Conservation (phyloP, 2,888 invertebrate genomes). For the Tholera decimalis region DNA sequence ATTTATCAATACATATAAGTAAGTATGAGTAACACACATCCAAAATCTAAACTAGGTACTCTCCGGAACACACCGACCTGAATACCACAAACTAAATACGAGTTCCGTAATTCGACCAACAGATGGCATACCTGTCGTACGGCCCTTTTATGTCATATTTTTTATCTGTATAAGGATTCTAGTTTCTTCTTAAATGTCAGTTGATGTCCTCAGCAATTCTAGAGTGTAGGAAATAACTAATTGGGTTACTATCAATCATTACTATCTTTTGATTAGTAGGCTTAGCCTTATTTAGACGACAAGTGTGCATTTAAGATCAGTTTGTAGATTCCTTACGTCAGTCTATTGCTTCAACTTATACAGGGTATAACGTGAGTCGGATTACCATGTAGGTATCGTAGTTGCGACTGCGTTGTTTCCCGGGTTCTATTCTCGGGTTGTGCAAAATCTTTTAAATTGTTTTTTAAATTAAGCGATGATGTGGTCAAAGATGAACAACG, state of each 20-base stretch:
- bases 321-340: not conserved
- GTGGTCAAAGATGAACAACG: too few species aligned
- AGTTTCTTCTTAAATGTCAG: slow-evolving; percentile 45
- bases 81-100: slow-evolving; percentile 16
- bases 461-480: too few species aligned
- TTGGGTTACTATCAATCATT: slow-evolving; percentile 7
- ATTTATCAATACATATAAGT: not conserved
- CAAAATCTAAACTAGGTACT: slow-evolving; percentile 1
- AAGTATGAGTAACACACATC: not conserved
- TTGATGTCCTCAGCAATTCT: slow-evolving; percentile 52
- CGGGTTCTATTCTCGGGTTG: too few species aligned
- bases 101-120: slow-evolving; percentile 26
- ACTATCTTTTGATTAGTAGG: not conserved
- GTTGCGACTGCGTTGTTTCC: too few species aligned
- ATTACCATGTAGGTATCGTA: too few species aligned
- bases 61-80: not conserved
- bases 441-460: too few species aligned
- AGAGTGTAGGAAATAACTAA: slow-evolving; percentile 30
- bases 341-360: not conserved
- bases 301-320: not conserved
- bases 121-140: slow-evolving; percentile 30
- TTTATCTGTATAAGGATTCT: slow-evolving; percentile 30
- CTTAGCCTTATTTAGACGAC: not conserved
- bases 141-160: slow-evolving; percentile 32
- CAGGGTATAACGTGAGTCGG: too few species aligned